Conservation (phyloP, 37 sponge, comb jelly and placozoan species). For the Diacarnus erythraeanus region DNA sequence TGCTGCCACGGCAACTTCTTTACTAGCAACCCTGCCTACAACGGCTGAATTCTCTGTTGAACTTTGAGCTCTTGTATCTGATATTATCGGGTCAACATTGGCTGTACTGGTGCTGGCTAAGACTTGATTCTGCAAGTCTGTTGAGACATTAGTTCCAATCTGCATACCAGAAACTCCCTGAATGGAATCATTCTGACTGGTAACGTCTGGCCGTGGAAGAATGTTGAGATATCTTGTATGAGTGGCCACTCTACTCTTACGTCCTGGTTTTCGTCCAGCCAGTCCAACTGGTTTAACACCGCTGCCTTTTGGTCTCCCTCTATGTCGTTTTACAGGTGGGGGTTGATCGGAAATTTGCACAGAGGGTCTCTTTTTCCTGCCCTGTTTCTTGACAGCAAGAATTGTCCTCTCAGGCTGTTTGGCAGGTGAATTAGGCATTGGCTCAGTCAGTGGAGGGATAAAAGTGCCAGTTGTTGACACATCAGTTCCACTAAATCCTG, state of each 20-base stretch:
- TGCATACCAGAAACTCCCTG: not conserved
- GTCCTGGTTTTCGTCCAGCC: not conserved
- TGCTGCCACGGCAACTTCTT: not conserved
- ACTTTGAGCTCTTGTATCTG: not conserved
- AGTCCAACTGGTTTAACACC: not conserved
- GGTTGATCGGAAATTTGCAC: not conserved
- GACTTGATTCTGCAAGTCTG: not conserved
- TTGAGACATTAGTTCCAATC: not conserved
- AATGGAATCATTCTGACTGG: not conserved
- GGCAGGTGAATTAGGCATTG: not conserved
- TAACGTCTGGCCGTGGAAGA: not conserved
- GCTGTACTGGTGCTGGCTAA: not conserved
- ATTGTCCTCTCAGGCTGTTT: not conserved
- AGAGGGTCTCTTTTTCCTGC: constrained; percentile 23
- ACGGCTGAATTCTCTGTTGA: not conserved
- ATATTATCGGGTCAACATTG: not conserved
- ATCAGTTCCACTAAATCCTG: not conserved
- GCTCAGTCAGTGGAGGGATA: not conserved
- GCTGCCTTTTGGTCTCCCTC: constrained; percentile 54
- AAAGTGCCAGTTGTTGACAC: not conserved
- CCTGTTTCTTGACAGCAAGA: not conserved
- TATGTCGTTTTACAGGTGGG: constrained; percentile 7
- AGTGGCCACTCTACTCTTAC: not conserved
- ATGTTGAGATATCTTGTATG: not conserved
- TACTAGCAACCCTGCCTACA: not conserved